Base-by-base conservation (phyloP, 2,113 vertebrate species). In the Toxostoma redivivum region DNA sequence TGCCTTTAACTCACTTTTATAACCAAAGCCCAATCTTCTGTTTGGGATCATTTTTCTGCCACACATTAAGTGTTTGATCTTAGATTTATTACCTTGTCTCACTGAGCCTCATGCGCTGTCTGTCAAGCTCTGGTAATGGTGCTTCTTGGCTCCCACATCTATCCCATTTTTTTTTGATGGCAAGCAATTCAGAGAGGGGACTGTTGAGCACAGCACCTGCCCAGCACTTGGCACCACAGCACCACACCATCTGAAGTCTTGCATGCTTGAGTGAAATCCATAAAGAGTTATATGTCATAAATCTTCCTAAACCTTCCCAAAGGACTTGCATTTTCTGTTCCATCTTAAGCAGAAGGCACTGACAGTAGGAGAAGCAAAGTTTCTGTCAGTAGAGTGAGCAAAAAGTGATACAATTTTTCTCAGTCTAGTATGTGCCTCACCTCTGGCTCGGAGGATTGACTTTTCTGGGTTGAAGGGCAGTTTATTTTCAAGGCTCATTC, bases 401-500 rank as follows among this genome's bases (percentile, higher is more conserved):
- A 79, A 80, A 89, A 66, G 7, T 66, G 20, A 15, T 54, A 33
- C 12, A 50, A 91, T 86, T 79, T 92, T 87, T 58, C 66, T 62
- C 45, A 35, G 11, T 37, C 23, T 67, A 22, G 28, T 16, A 5
- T 50, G 20, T 53, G 27, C 54, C 27, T 89, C 71, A 80, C 66
- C 84, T 86, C 81, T 71, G 27, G 56, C 42, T 64, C 62, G 50
- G 61, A 95, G 65, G 53, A 87, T 45, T 95, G 91, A 92, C 91
- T 96, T 92, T 72, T 88, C 44, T 95, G 64, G 64, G 60, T 86
- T 93, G 85, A 88, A 96, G 76, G 88, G 54, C 58, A 88, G 35
- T 95, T 94, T 95, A 88, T 95, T 95, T 95, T 93, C 74, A 88
- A 94, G 74, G 81, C 74, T 92, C 33, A 40, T 91, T 92, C 90